Evolutionary conservation across 37 sponge, comb jelly and placozoan genomes (phyloP).

Genomic region (Cladorhizidae sp.): DNA sequence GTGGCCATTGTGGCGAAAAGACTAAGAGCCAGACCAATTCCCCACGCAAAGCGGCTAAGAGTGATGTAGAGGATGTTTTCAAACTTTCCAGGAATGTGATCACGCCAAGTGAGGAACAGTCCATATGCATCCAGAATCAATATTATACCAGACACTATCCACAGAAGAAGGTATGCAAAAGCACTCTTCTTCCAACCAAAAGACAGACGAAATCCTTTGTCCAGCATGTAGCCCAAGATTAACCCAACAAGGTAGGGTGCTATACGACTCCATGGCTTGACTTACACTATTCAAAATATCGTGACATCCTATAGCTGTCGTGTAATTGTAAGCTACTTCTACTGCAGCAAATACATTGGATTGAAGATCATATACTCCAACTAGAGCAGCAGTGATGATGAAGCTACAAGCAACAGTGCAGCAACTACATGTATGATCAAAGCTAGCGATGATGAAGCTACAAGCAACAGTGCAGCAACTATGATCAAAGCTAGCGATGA

Average conservation of each 20-base stretch:
- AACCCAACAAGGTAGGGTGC: conserved; percentile 88
- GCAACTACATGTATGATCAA: too few relatives aligned
- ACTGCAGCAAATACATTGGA: conserved; percentile 16
- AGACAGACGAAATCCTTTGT: conserved; percentile 28
- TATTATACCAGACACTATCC: conserved; percentile 35
- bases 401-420: conserved; percentile 13
- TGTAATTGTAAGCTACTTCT: not conserved
- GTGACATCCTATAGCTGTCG: not conserved
- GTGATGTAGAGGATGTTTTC: conserved; percentile 70
- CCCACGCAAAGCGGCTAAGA: conserved; percentile 66
- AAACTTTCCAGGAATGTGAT: conserved; percentile 37
- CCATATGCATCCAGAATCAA: conserved; percentile 55
- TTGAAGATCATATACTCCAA: conserved; percentile 41
- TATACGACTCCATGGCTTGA: conserved; percentile 75
- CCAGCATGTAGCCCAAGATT: conserved; percentile 71
- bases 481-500: conserved; percentile 43
- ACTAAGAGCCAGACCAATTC: conserved; percentile 58
- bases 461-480: too few relatives aligned
- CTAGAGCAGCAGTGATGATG: conserved; percentile 33
- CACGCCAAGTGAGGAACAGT: conserved; percentile 48
- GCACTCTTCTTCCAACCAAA: conserved; percentile 9
- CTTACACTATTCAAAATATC: conserved; percentile 25
- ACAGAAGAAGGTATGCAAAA: conserved; percentile 17
- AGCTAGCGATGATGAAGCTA: too few relatives aligned
- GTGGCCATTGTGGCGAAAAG: conserved; percentile 74